These are phyloP conservation scores for Pinna nobilis DNA, from an alignment of 1,140 invertebrate genomes.

Conservation along the genomic window DNA sequence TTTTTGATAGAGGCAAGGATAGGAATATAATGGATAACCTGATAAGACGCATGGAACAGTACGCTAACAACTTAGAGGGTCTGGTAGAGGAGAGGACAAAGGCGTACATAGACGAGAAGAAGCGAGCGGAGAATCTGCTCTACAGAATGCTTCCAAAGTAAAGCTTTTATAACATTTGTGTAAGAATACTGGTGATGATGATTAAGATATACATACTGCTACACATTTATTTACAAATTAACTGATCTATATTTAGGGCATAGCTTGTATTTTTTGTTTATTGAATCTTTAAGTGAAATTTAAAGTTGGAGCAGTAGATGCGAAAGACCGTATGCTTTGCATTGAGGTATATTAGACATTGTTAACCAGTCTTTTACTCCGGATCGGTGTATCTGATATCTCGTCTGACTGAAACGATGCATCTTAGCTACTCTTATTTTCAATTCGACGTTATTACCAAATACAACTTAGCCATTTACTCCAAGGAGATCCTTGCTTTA, in stretches of 20 bases:
- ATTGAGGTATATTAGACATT: too few species aligned
- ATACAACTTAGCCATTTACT: too few species aligned
- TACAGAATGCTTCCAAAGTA: slow-evolving; percentile 96
- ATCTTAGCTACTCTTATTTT: too few species aligned
- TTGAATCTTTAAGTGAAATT: neutral
- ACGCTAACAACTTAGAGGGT: slow-evolving; percentile 97
- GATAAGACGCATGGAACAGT: slow-evolving; percentile 96
- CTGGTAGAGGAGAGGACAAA: slow-evolving; percentile 95
- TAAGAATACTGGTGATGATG: neutral
- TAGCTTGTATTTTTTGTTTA: neutral
- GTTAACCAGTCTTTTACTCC: too few species aligned
- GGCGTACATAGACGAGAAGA: slow-evolving; percentile 97
- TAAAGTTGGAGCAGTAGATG: too few species aligned
- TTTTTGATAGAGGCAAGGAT: neutral
- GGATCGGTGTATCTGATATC: too few species aligned
- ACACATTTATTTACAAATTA: neutral
- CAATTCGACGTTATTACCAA: too few species aligned
- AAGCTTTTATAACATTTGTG: neutral
- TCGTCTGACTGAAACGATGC: too few species aligned
- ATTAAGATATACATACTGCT: neutral
- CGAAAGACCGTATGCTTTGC: too few species aligned
- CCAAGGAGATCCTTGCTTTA: too few species aligned
- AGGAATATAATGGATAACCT: slow-evolving; percentile 95
- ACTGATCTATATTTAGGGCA: neutral
- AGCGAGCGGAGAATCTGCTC: slow-evolving; percentile 95